Evolutionary conservation across 1,140 invertebrate species (phyloP), one percentile per base, ranked within the genome.

Genomic region (Lepidurus packardi): DNA sequence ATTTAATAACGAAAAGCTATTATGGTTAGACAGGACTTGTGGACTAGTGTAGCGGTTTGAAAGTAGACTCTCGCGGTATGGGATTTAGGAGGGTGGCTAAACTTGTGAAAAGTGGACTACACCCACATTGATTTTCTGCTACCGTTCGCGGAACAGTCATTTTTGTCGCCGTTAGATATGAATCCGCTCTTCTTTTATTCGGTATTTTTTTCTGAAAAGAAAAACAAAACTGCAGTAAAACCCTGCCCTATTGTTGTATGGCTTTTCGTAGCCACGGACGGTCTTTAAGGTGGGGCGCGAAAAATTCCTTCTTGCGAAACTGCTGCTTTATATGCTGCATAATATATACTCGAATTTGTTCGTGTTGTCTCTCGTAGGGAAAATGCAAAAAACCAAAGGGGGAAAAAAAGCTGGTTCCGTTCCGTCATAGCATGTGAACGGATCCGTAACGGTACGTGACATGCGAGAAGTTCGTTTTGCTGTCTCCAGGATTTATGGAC

Each of bases 51-150:
- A 65, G 21, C 21, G n/a, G 53, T 65, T 7, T 65, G 16, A 65
- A 65, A 34, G 34, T 65, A 21, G 21, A n/a, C 7, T n/a, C n/a
- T 65, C 16, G 53, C 21, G 53, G n/a, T 65, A n/a, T 65, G 53
- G 53, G 53, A 65, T 65, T 65, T 16, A 65, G 16, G 21, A n/a
- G 21, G 21, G 47, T 11, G 47, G 53, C 16, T n/a, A 65, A 65
- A 9, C 16, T 65, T 65, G 53, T 65, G 16, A 65, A 65, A 65
- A 65, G 53, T 65, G 53, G 53, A 65, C 53, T 65, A 65, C 53
- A 65, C 53, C 53, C 53, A 65, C 53, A 65, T 65, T 21, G 53
- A 65, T 65, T 65, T 65, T 65, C 53, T 21, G 53, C 53, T 65
- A 65, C 53, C 53, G 13, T 65, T 65, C 53, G 53, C n/a, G 8